Conservation (phyloP, 2,888 invertebrate genomes). For the Monopis laevigella region DNA sequence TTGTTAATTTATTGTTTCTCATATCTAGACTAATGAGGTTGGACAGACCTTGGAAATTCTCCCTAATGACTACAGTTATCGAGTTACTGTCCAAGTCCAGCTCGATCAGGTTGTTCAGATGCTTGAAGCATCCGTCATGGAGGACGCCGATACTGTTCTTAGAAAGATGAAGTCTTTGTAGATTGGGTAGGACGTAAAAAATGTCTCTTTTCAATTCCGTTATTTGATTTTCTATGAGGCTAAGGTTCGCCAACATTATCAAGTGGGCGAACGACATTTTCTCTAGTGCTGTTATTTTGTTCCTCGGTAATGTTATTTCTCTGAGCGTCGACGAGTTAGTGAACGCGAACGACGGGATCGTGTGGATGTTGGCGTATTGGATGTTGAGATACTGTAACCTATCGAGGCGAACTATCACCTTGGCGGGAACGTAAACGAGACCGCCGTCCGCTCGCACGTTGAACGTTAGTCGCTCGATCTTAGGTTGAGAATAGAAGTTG, state of each 20-base stretch:
- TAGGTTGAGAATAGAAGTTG: slow-evolving; percentile 77
- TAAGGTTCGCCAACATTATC: slow-evolving; percentile 73
- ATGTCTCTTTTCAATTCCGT: slow-evolving; percentile 77
- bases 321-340: slow-evolving; percentile 76
- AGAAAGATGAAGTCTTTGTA: slow-evolving; percentile 80
- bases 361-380: slow-evolving; percentile 77
- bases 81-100: slow-evolving; percentile 83
- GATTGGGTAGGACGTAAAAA: slow-evolving; percentile 77
- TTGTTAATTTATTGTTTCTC: slow-evolving; percentile 78
- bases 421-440: slow-evolving; percentile 76
- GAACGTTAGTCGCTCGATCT: slow-evolving; percentile 74
- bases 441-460: slow-evolving; percentile 75
- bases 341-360: slow-evolving; percentile 77
- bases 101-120: slow-evolving; percentile 77
- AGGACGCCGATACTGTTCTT: slow-evolving; percentile 85
- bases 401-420: slow-evolving; percentile 72
- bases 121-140: slow-evolving; percentile 86
- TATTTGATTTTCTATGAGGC: slow-evolving; percentile 80
- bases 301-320: slow-evolving; percentile 75
- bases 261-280: slow-evolving; percentile 80
- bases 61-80: slow-evolving; percentile 77
- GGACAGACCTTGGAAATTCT: slow-evolving; percentile 80
- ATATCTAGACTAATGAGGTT: slow-evolving; percentile 78
- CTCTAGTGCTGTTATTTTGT: slow-evolving; percentile 74
- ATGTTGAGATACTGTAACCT: slow-evolving; percentile 74